Evolutionary conservation across 1,140 invertebrate genomes (phyloP), one percentile per base, ranked within the genome.

Genomic region (Leptopilina clavipes): DNA sequence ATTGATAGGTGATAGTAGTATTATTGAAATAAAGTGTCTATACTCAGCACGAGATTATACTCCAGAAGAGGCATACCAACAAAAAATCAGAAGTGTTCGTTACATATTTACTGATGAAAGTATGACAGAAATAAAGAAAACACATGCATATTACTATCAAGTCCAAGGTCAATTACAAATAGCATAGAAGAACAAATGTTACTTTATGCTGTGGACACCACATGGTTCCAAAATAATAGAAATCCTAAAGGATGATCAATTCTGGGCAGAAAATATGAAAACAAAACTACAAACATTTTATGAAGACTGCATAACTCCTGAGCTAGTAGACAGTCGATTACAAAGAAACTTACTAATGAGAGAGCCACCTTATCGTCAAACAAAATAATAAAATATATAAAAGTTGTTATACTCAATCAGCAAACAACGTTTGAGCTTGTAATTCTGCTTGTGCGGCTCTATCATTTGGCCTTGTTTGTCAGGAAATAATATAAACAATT

Each of bases 1-100:
- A 11, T 17, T 74, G 14, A 74, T 74, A n/a, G 56, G 31, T 37
- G 56, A 74, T 9, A 19, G 65, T 18, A 54, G 22, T 7, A 40
- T 74, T 43, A 9, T 74, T 19, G 73, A 75, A 45, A 45, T 75
- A 7, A 75, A 75, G 22, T 75, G 73, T 40, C 18, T 31, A 11
- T n/a, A 18, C 17, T 44, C 14, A 14, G 25, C 54, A 31, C 8
- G 22, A 70, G 3, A 75, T 10, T 25, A 65, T 8, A 70, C 54
- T 44, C 56, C 59, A 19, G 22, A 65, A 14, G 73, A 75, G n/a
- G 73, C 52, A 1, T 52, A 52, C 17, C 25, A 5, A 31, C 25
- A n/a, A 5, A 56, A 65, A 59, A 18, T 14, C n/a, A n/a, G n/a
- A n/a, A n/a, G n/a, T n/a, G n/a, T 31, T 31, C 1, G 3, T 1